Evolutionary conservation across 2,888 invertebrate genomes (phyloP), one percentile per base, ranked within the genome.

Genomic region (Pyrgus malvae): DNA sequence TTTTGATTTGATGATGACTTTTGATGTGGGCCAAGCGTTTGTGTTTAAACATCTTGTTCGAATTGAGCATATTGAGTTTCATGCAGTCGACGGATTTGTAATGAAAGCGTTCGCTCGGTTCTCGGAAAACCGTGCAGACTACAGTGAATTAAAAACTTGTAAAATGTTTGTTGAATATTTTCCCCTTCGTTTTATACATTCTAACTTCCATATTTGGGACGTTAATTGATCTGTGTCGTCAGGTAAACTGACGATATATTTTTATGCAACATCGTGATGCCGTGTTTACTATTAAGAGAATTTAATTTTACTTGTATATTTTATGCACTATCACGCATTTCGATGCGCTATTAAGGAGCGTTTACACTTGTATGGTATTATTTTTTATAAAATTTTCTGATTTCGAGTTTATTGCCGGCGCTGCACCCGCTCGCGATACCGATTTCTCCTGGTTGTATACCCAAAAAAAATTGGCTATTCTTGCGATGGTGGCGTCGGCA

Each of bases 401-500:
- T 8, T 33, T 33, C 2, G 1, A n/a, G 14, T 23, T 9, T 12
- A 21, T 27, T 17, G 35, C 16, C n/a, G 2, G 35, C 16, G 9
- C 16, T 25, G 42, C 6, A 14, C 31, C 31, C 14, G 25, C 33
- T 33, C 31, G 8, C 1, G 23, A 16, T 5, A 14, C 2, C 9
- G 35, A n/a, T 33, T 42, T 17, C 7, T 1, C n/a, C n/a, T n/a
- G n/a, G 9, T 8, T 35, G 25, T 9, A 14, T 35, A 40, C n/a
- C n/a, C 23, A 42, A 51, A 42, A 33, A 51, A 21, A 17, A 35
- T 51, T 50, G 41, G 35, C 50, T 33, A 12, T 42, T 21, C 12
- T 37, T n/a, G 14, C 14, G 44, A 44, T 37, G 51, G 25, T 56
- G 48, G 53, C 63, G 60, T 59, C 60, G 53, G 57, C 55, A 60